Conservation (phyloP, 2,797 vertebrate species). For the Pantherophis vulpinus region DNA sequence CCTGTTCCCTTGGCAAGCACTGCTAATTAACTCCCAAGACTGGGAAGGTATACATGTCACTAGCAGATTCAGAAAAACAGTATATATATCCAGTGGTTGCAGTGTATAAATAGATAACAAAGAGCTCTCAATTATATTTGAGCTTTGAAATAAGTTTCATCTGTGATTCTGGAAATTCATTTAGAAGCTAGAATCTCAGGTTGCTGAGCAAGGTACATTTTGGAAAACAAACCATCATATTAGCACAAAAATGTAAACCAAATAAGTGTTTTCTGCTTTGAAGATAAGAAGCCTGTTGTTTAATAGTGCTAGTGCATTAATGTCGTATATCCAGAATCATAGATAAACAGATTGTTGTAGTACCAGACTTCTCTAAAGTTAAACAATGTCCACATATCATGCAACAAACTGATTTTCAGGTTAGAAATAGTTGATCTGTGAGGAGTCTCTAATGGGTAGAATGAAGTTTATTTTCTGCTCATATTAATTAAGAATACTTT, state of each 20-base stretch:
- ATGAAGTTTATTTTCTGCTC: not conserved
- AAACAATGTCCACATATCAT: constrained; percentile 45
- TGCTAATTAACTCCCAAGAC: constrained; percentile 62
- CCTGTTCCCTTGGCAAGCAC: constrained; percentile 40
- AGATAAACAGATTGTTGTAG: constrained; percentile 59
- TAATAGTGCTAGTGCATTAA: constrained; percentile 46
- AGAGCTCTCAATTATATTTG: constrained; percentile 55
- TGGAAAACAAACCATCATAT: constrained; percentile 58
- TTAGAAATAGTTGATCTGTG: not conserved
- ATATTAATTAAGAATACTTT: not conserved
- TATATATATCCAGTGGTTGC: constrained; percentile 53
- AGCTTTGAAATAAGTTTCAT: constrained; percentile 41
- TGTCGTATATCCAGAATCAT: constrained; percentile 52
- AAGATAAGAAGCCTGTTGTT: constrained; percentile 26
- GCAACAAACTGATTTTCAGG: constrained; percentile 20
- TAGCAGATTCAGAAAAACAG: constrained; percentile 58
- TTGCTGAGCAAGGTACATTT: constrained; percentile 55
- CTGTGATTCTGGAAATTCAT: constrained; percentile 53
- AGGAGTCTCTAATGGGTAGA: not conserved
- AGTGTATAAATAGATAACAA: constrained; percentile 48
- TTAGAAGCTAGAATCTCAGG: constrained; percentile 62
- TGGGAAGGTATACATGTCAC: constrained; percentile 62
- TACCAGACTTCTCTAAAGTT: constrained; percentile 60
- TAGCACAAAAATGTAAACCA: constrained; percentile 67
- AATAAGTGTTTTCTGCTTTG: constrained; percentile 44